phyloP scores from a whole-genome alignment of 1,140 invertebrate genomes.

The Goniozus legneri region DNA sequence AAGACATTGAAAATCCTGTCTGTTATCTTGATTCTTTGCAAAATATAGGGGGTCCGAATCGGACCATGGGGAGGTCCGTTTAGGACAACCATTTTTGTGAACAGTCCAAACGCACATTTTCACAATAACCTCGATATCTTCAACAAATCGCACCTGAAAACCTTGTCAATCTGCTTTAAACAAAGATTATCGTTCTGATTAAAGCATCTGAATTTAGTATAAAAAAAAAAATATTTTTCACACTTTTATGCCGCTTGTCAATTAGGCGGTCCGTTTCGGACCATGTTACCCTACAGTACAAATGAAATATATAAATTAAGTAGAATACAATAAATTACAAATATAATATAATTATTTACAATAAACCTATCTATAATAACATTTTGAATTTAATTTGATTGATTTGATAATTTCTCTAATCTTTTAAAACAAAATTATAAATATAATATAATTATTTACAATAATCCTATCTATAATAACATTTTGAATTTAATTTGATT shows the following conservation, averaged over 20 bases:
- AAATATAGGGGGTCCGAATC: background rate
- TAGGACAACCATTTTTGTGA: conserved; percentile 1
- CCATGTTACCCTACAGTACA: background rate
- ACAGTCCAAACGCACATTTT: background rate
- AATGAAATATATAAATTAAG: too few relatives aligned
- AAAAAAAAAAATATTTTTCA: background rate
- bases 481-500: too few relatives aligned
- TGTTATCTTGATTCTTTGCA: background rate
- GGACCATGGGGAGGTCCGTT: conserved; percentile 5
- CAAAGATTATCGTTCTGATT: background rate
- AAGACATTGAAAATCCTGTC: background rate
- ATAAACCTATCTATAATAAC: too few relatives aligned
- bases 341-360: too few relatives aligned
- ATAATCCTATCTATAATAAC: too few relatives aligned
- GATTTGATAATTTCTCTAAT: too few relatives aligned
- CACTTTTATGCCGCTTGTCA: background rate
- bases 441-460: too few relatives aligned
- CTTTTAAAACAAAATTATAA: too few relatives aligned
- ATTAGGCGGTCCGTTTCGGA: background rate
- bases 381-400: too few relatives aligned
- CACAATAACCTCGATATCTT: background rate
- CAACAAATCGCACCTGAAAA: background rate
- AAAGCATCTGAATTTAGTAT: background rate
- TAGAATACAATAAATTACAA: too few relatives aligned
- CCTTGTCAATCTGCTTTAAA: background rate